phyloP scores from a whole-genome alignment of 1,140 invertebrate species.

The Pseudomyrmex flavicornis region DNA sequence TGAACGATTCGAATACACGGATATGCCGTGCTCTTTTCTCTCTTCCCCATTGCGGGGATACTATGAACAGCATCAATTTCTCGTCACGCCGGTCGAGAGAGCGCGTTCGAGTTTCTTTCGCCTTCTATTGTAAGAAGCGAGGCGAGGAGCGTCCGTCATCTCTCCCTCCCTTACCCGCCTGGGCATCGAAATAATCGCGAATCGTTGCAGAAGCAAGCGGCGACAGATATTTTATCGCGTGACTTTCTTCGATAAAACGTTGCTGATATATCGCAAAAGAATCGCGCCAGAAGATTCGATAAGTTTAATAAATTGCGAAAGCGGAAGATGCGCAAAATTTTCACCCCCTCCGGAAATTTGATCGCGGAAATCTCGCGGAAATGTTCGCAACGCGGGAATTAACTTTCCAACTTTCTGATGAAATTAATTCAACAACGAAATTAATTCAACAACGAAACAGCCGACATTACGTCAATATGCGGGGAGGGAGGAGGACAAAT shows the following conservation, averaged over 20 bases:
- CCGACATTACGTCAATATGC: background rate
- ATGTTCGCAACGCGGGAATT: too few relatives aligned
- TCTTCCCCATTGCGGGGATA: background rate
- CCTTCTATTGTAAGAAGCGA: background rate
- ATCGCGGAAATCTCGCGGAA: too few relatives aligned
- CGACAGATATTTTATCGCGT: background rate
- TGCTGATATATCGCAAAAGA: too few relatives aligned
- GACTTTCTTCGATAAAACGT: background rate
- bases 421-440: too few relatives aligned
- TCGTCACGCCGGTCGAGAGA: constrained; percentile 14
- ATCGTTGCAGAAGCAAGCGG: background rate
- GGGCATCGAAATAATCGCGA: background rate
- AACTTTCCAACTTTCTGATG: too few relatives aligned
- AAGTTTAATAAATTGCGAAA: too few relatives aligned
- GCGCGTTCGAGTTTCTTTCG: background rate
- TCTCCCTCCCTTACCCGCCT: background rate
- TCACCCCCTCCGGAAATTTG: too few relatives aligned
- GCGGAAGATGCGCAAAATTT: too few relatives aligned
- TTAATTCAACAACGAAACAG: too few relatives aligned
- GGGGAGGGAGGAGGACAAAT: background rate
- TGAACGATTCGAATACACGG: constrained; percentile 7
- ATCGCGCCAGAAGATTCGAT: too few relatives aligned
- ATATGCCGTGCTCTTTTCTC: background rate
- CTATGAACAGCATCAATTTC: constrained; percentile 36
- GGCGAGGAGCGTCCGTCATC: background rate